These are phyloP conservation scores for Spermophilus dauricus DNA, from an alignment of 2,113 vertebrate genomes.

Conservation along the genomic window DNA sequence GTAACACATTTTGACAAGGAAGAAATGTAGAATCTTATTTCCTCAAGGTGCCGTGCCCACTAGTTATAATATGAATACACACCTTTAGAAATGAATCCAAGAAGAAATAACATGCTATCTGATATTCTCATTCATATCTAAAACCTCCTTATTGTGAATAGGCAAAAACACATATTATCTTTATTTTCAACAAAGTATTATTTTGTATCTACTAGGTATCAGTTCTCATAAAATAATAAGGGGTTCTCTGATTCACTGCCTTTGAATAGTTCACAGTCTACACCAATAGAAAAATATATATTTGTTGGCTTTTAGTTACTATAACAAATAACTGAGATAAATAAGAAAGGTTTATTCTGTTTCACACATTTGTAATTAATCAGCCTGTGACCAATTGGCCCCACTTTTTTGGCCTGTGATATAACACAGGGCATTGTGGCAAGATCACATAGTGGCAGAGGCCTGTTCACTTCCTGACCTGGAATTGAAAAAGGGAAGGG, in stretches of 20 bases:
- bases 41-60: not conserved
- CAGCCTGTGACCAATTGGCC: not conserved
- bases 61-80: not conserved
- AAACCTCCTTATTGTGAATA: not conserved
- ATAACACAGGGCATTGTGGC: not conserved
- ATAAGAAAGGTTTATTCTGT: not conserved
- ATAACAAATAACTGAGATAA: not conserved
- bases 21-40: not conserved
- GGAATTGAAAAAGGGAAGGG: not conserved
- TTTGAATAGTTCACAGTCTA: not conserved
- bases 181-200: not conserved
- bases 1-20: not conserved
- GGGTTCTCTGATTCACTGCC: not conserved
- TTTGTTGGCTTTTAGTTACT: no score
- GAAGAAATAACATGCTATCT: not conserved
- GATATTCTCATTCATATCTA: not conserved
- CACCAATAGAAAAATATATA: not conserved
- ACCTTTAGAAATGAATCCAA: not conserved
- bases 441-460: no score
- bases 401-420: rapidly evolving
- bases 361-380: not conserved
- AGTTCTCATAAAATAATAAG: not conserved
- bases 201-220: not conserved
- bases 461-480: not conserved
- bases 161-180: not conserved